Percentiles rank a stretch among this genome's conserved stretches.
Conservation (phyloP, 2,888 invertebrate species). For the Magallana nippona region DNA sequence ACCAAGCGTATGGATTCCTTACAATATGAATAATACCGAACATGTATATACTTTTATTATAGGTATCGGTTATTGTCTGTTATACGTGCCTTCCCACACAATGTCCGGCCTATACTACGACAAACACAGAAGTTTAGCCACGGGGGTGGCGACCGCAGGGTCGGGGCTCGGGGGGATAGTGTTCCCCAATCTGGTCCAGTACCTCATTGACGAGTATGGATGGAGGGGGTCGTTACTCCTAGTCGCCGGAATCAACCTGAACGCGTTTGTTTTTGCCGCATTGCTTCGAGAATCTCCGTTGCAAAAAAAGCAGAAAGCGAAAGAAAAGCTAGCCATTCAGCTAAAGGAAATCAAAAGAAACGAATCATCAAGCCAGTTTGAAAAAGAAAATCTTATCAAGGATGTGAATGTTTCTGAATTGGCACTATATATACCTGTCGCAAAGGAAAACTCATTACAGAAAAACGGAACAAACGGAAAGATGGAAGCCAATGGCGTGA, state of each 20-base stretch:
- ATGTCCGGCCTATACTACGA: conserved; percentile 73
- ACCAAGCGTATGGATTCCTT: too few relatives aligned
- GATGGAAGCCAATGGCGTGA: neutral
- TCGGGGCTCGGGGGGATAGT: conserved; percentile 71
- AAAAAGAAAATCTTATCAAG: neutral
- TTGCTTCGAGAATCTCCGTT: conserved; percentile 56
- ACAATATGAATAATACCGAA: too few relatives aligned
- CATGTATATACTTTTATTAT: conserved; percentile 41
- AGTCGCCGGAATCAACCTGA: conserved; percentile 68
- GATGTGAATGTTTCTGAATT: neutral
- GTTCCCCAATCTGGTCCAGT: conserved; percentile 67
- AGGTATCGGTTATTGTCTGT: conserved; percentile 73
- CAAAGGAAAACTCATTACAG: neutral
- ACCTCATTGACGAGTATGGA: conserved; percentile 68
- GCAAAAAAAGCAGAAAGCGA: neutral
- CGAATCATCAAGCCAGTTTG: neutral
- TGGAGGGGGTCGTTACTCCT: conserved; percentile 74
- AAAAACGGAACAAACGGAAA: neutral
- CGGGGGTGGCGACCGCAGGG: conserved; percentile 72
- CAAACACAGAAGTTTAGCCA: conserved; percentile 70
- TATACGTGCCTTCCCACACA: conserved; percentile 73
- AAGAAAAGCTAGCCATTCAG: neutral
- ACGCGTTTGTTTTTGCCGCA: conserved; percentile 67
- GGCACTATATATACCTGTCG: neutral
- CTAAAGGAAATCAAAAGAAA: neutral